Conservation (phyloP, 2,113 vertebrate genomes). For the Lota lota region DNA sequence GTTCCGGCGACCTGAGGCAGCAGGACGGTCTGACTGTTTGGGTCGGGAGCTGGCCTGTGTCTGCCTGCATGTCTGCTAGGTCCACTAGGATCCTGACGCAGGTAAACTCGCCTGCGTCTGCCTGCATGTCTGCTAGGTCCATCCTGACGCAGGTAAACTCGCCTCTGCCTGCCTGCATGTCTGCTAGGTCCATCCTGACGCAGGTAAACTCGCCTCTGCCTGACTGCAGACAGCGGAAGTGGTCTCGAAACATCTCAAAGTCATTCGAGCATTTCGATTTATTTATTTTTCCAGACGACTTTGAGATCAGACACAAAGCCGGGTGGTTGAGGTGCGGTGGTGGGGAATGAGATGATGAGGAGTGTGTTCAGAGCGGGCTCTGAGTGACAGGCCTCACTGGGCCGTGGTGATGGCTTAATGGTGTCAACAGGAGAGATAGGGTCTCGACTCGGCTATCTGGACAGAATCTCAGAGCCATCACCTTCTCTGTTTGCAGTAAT, state of each 20-base stretch:
- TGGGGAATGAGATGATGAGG: conserved; percentile 27
- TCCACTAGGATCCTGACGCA: conserved; percentile 44
- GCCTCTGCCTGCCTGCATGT: conserved; percentile 37
- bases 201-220: conserved; percentile 47
- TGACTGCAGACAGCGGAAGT: conserved; percentile 41
- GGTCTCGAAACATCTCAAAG: conserved; percentile 34
- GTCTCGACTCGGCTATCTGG: conserved; percentile 69
- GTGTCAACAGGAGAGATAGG: conserved; percentile 67
- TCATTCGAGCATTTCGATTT: conserved; percentile 19
- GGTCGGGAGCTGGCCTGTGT: conserved; percentile 37
- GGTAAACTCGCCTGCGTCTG: conserved; percentile 42
- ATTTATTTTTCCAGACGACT: conserved; percentile 21
- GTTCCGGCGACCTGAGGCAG: too few species aligned
- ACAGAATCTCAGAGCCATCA: conserved; percentile 68
- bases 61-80: conserved; percentile 11
- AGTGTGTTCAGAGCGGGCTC: conserved; percentile 22
- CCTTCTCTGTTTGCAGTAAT: conserved; percentile 79
- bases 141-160: conserved; percentile 53
- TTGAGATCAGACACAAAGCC: conserved; percentile 56
- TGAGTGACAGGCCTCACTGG: conserved; percentile 41
- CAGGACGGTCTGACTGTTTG: too few species aligned
- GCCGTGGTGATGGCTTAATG: conserved; percentile 63
- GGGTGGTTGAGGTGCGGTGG: conserved; percentile 44
- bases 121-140: too few species aligned
- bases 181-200: conserved; percentile 50